These are phyloP conservation scores for Prunella himalayana DNA, from an alignment of 2,113 vertebrate species.

Conservation along the genomic window DNA sequence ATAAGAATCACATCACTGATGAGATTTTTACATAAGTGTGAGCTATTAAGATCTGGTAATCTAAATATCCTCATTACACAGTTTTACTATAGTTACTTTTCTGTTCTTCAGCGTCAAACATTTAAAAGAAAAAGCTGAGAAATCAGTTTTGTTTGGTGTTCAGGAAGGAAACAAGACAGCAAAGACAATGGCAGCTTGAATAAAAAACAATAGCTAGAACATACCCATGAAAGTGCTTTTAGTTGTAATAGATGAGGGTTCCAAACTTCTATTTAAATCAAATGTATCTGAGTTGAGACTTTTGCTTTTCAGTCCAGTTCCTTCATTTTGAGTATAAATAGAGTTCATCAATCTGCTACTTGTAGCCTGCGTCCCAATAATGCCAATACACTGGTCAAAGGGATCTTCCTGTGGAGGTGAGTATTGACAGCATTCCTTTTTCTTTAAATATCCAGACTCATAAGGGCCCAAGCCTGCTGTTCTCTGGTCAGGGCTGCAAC, in stretches of 20 bases:
- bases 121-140: background rate
- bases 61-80: background rate
- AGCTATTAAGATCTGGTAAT: background rate
- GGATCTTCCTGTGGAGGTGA: slow-evolving; percentile 71
- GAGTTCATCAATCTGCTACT: slow-evolving; percentile 45
- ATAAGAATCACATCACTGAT: background rate
- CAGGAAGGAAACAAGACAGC: background rate
- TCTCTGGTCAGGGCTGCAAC: slow-evolving; percentile 75
- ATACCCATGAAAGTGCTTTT: slow-evolving; percentile 87
- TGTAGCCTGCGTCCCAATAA: slow-evolving; percentile 24
- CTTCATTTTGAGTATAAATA: slow-evolving; percentile 66
- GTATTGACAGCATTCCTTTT: slow-evolving; percentile 73
- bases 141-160: background rate
- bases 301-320: slow-evolving; percentile 50
- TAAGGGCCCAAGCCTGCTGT: slow-evolving; percentile 69
- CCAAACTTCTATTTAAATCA: slow-evolving; percentile 68
- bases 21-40: background rate
- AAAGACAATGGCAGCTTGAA: background rate
- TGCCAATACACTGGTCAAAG: slow-evolving; percentile 66
- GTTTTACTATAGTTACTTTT: background rate
- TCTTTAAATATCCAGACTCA: slow-evolving; percentile 73
- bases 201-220: slow-evolving; percentile 20
- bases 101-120: background rate
- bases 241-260: slow-evolving; percentile 12
- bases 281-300: slow-evolving; percentile 58